Base-by-base conservation (phyloP, 92 coral and sea anemone genomes). In the Paramuricea clavata region DNA sequence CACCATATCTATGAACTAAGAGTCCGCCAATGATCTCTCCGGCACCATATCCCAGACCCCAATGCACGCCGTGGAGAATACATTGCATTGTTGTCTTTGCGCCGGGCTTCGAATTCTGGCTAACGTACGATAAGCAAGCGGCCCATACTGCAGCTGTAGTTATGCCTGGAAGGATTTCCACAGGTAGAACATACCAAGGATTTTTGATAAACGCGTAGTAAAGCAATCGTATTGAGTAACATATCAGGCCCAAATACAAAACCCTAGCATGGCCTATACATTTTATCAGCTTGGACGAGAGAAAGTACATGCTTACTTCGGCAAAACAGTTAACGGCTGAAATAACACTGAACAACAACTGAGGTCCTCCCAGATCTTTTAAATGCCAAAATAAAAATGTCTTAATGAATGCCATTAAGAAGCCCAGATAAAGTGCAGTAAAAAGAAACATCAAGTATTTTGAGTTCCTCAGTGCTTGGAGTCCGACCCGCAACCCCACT, bases 41-140 rank as follows among this genome's bases (percentile, higher is more conserved):
- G 6, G 99, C 99, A 5, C 99, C 99, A 85, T 96, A 96, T 10
- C 99, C 99, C 47, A 96, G 95, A 49, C 99, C 99, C 99, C 99
- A 96, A 92, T 96, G 99, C 79, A 96, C 98, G 49, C 98, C 99
- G 81, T 96, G 99, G 81, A 96, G 88, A 69, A 96, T 96, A 62
- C 99, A 96, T 93, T 96, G 99, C 99, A 96, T 96, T 43, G 99
- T 96, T 12, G 99, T 96, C 83, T 97, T 95, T 56, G 99, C 99
- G 80, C 99, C 99, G 75, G 99, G 98, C 86, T 95, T 94, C 86
- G 99, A 96, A 89, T 96, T 96, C 19, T 92, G 87, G 71, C 99
- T 96, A 82, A 96, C 99, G 91, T 94, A 96, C 1, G 99, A 96
- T 6, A 96, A 91, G 86, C 99, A 96, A 32, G 99, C 99, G 21